phyloP scores from a whole-genome alignment of 1,140 invertebrate species.

The Drepana arcuata region DNA sequence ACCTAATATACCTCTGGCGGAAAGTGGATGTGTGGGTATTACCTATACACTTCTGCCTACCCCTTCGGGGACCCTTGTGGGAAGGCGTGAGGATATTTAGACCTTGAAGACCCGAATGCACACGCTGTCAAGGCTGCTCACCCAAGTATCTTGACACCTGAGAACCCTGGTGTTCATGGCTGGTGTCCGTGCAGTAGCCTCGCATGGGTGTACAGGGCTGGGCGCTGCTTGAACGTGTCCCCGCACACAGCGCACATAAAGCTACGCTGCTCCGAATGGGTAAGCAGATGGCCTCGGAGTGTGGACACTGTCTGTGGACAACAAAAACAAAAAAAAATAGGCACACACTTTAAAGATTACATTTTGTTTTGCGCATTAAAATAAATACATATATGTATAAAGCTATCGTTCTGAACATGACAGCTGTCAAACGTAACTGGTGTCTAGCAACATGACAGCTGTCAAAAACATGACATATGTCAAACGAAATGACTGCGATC shows the following conservation, averaged over 20 bases:
- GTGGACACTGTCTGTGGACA: constrained; percentile 23
- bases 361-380: neutral
- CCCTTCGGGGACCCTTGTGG: too few species aligned
- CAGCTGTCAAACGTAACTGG: neutral
- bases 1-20: too few species aligned
- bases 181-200: constrained; percentile 21
- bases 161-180: neutral
- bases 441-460: neutral
- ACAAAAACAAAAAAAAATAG: neutral
- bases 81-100: too few species aligned
- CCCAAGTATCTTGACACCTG: neutral
- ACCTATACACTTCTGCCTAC: too few species aligned
- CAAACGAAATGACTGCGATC: neutral
- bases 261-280: constrained; percentile 22
- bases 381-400: neutral
- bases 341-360: neutral
- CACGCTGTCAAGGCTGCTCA: too few species aligned
- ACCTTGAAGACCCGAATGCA: constrained; percentile 2
- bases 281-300: constrained; percentile 26
- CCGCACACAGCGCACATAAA: constrained; percentile 45
- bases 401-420: too few species aligned
- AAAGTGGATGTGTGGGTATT: too few species aligned
- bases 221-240: constrained; percentile 38
- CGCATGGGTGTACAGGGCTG: constrained; percentile 36
- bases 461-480: neutral